A percentile compares a stretch with the other conserved stretches of the same genome.
Evolutionary conservation across 2,797 vertebrate genomes (phyloP).

Genomic region (Chaunax sp.): DNA sequence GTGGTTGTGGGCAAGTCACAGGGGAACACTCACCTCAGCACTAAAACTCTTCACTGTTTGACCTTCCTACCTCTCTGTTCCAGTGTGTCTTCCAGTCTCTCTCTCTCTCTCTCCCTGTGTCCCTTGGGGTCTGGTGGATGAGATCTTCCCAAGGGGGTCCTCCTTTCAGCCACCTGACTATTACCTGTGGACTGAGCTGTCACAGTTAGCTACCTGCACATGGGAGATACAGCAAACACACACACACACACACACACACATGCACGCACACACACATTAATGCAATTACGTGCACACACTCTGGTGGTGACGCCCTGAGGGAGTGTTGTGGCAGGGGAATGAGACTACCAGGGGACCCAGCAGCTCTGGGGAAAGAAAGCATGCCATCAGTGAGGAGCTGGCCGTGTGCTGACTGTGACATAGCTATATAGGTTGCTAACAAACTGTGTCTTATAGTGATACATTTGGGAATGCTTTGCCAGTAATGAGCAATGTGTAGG

Average conservation of each 20-base stretch:
- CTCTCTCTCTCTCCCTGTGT: constrained; percentile 22
- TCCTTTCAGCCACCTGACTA: constrained; percentile 69
- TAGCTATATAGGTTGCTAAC: constrained; percentile 31
- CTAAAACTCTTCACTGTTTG: constrained; percentile 56
- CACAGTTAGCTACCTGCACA: constrained; percentile 75
- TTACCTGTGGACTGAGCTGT: constrained; percentile 80
- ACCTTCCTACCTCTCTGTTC: constrained; percentile 50
- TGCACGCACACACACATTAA: constrained; percentile 38
- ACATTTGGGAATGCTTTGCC: constrained; percentile 32
- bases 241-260: constrained; percentile 36
- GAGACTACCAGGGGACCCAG: constrained; percentile 61
- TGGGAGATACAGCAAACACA: constrained; percentile 67
- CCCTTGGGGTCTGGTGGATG: constrained; percentile 48
- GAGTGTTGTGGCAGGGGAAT: constrained; percentile 42
- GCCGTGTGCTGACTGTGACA: constrained; percentile 62
- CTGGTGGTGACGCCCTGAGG: constrained; percentile 65
- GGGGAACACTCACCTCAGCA: constrained; percentile 52
- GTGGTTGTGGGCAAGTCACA: constrained; percentile 41
- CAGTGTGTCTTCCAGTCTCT: constrained; percentile 28
- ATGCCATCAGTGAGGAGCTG: constrained; percentile 69
- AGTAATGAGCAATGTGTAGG: constrained; percentile 19
- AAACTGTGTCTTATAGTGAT: constrained; percentile 43
- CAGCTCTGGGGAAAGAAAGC: constrained; percentile 62
- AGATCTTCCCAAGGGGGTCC: constrained; percentile 65
- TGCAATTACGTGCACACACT: constrained; percentile 19